These are phyloP conservation scores for Nyleta sp. DNA, from an alignment of 2,888 invertebrate species.

Conservation along the genomic window DNA sequence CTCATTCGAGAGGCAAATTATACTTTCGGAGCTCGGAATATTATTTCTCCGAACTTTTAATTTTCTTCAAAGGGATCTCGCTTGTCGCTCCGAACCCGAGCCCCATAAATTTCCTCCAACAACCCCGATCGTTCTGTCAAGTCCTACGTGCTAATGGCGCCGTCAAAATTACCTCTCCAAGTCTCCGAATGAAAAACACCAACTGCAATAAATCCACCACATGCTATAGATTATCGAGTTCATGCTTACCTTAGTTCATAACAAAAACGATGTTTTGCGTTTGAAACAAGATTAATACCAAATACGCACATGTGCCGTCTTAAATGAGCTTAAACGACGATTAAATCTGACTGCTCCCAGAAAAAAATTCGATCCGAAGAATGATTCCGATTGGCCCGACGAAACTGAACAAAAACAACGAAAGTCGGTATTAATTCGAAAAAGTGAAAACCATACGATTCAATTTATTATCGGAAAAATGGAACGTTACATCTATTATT, in stretches of 20 bases:
- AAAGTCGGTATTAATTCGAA: too few relatives aligned
- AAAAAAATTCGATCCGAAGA: slow-evolving; percentile 15
- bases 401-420: background rate
- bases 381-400: slow-evolving; percentile 11
- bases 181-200: slow-evolving; percentile 59
- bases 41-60: slow-evolving; percentile 63
- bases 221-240: slow-evolving; percentile 55
- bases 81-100: slow-evolving; percentile 58
- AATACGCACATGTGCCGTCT: slow-evolving; percentile 34
- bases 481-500: too few relatives aligned
- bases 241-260: slow-evolving; percentile 40
- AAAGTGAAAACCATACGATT: too few relatives aligned
- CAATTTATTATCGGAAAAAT: too few relatives aligned
- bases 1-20: slow-evolving; percentile 32
- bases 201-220: slow-evolving; percentile 62
- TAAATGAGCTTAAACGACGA: slow-evolving; percentile 22
- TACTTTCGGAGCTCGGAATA: slow-evolving; percentile 34
- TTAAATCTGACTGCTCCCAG: slow-evolving; percentile 22
- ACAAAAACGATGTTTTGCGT: slow-evolving; percentile 47
- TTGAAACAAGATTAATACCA: slow-evolving; percentile 40
- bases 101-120: slow-evolving; percentile 63
- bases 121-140: slow-evolving; percentile 64
- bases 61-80: slow-evolving; percentile 63
- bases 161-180: slow-evolving; percentile 62
- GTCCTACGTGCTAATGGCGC: slow-evolving; percentile 58